These are phyloP conservation scores for Eueremaeus valkanovi DNA, from an alignment of 2,888 invertebrate genomes.

Conservation along the genomic window DNA sequence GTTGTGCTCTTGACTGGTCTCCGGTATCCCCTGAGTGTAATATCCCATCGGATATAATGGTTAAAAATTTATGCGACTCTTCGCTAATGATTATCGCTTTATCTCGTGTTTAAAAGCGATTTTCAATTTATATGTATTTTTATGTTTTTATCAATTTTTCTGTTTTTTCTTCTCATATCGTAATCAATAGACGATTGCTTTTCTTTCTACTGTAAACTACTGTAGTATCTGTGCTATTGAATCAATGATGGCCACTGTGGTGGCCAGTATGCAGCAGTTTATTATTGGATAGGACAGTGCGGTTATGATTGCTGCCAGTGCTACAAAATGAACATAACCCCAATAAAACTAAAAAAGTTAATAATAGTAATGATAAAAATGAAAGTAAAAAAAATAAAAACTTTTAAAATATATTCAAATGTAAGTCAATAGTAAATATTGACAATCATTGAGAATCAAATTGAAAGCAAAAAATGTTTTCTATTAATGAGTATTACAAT, in stretches of 20 bases:
- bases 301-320: too few species aligned
- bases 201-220: neutral
- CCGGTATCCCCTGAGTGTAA: neutral
- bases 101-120: slow-evolving; percentile 23
- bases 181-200: neutral
- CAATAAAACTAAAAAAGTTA: too few species aligned
- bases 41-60: slow-evolving; percentile 26
- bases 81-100: slow-evolving; percentile 13
- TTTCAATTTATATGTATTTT: slow-evolving; percentile 13
- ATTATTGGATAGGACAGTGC: too few species aligned
- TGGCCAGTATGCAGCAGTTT: too few species aligned
- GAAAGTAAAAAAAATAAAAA: neutral
- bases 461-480: neutral
- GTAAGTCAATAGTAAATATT: slow-evolving; percentile 13
- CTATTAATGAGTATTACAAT: neutral
- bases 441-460: slow-evolving; percentile 12
- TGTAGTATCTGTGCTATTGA: too few species aligned
- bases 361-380: neutral
- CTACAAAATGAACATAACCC: slow-evolving; percentile 9
- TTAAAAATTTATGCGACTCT: neutral
- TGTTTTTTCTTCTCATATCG: neutral
- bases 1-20: neutral
- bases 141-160: neutral
- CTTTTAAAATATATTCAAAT: too few species aligned
- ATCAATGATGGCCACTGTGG: too few species aligned